phyloP scores from a whole-genome alignment of 2,888 invertebrate species.

The Callosobruchus maculatus region DNA sequence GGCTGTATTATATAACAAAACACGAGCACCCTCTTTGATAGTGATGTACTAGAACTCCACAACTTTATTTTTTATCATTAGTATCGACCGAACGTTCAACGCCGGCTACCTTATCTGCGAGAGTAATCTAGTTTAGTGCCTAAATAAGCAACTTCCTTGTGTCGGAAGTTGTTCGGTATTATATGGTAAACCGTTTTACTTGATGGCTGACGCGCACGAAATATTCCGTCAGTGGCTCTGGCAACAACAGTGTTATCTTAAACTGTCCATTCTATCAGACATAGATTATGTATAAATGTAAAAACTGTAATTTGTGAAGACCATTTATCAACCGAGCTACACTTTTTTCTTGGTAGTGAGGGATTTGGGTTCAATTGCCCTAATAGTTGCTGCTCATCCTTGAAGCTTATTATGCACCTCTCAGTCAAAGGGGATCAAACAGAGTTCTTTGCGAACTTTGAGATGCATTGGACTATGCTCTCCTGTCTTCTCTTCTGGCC shows the following conservation, averaged over 20 bases:
- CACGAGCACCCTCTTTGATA: neutral
- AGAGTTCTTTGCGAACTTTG: no score
- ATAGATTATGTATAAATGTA: neutral
- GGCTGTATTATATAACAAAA: no score
- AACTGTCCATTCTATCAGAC: neutral
- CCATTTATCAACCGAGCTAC: no score
- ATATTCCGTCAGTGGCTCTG: neutral
- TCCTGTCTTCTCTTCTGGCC: no score
- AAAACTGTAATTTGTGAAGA: no score
- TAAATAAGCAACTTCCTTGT: neutral
- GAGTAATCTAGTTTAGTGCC: neutral
- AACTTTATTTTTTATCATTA: neutral
- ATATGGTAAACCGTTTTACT: neutral
- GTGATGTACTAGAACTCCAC: neutral
- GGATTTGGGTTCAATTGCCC: no score
- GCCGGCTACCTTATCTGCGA: neutral
- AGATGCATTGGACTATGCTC: no score
- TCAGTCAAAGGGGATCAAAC: no score
- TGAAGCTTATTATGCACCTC: no score
- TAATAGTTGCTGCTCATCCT: no score
- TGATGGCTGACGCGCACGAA: neutral
- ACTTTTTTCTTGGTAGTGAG: no score
- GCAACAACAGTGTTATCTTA: neutral
- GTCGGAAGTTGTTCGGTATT: neutral
- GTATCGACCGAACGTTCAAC: neutral